These are phyloP conservation scores for Acheta domesticus DNA, from an alignment of 2,888 invertebrate species.

Conservation along the genomic window DNA sequence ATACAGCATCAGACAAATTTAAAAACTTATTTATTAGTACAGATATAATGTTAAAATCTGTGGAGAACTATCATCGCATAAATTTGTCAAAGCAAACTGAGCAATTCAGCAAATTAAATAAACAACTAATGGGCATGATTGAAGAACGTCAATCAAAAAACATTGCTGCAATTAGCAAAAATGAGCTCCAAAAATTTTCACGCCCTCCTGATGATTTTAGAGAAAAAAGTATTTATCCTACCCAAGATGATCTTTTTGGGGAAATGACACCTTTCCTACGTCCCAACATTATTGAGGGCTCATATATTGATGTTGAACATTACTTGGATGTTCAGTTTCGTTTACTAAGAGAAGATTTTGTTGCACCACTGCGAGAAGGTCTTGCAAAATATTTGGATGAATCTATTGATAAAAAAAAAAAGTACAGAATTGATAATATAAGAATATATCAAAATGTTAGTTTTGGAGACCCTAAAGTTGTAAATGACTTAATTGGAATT, in stretches of 20 bases:
- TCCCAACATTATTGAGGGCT: constrained; percentile 59
- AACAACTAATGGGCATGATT: not conserved
- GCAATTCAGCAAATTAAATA: constrained; percentile 22
- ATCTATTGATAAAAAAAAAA: constrained; percentile 44
- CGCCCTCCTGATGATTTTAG: constrained; percentile 50
- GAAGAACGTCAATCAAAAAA: constrained; percentile 19
- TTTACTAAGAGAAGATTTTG: constrained; percentile 74
- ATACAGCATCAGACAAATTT: constrained; percentile 43
- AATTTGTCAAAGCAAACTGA: constrained; percentile 20
- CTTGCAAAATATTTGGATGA: constrained; percentile 56
- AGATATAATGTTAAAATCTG: constrained; percentile 38
- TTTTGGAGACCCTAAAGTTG: constrained; percentile 49
- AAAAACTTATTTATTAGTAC: constrained; percentile 41
- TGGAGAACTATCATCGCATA: constrained; percentile 37
- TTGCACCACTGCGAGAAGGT: constrained; percentile 67
- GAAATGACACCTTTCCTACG: constrained; percentile 50
- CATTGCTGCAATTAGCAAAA: not conserved
- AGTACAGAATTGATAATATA: constrained; percentile 48
- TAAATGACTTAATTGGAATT: constrained; percentile 50
- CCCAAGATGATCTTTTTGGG: constrained; percentile 46
- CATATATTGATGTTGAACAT: constrained; percentile 61
- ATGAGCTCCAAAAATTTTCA: not conserved
- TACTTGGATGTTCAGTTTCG: constrained; percentile 76
- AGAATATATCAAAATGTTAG: constrained; percentile 52
- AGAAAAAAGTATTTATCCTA: constrained; percentile 51